A percentile compares a stretch with the other conserved stretches of the same genome.
Evolutionary conservation across 2,113 vertebrate species (phyloP).

Genomic region (Mastomys coucha): DNA sequence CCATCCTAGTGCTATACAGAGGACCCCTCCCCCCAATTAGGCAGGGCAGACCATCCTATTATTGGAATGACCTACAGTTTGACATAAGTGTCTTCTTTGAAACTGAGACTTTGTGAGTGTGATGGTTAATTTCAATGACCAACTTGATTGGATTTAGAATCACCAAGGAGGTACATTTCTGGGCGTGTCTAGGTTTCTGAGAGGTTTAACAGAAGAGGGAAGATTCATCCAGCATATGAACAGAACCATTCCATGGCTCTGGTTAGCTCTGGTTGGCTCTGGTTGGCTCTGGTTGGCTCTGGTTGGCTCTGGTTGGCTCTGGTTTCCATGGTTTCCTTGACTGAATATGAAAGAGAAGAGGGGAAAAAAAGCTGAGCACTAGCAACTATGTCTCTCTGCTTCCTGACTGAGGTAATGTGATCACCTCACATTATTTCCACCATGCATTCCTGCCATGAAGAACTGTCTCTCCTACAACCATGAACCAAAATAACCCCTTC

Average conservation of each 20-base stretch:
- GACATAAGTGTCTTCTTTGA: not conserved
- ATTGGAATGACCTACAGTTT: not conserved
- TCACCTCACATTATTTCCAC: not conserved
- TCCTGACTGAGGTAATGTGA: not conserved
- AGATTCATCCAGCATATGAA: not conserved
- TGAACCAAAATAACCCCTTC: not conserved
- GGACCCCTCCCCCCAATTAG: not conserved
- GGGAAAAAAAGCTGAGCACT: not conserved
- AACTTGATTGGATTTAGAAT: not conserved
- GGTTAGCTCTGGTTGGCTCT: too few relatives aligned
- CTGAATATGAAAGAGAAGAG: not conserved
- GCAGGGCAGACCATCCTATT: not conserved
- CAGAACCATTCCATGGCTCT: not conserved
- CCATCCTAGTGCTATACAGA: not conserved
- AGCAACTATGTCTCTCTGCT: not conserved
- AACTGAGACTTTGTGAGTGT: not conserved
- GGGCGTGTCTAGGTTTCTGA: not conserved
- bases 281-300: too few relatives aligned
- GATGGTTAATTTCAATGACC: not conserved
- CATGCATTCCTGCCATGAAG: not conserved
- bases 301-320: too few relatives aligned
- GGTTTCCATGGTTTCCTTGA: not conserved
- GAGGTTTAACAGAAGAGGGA: not conserved
- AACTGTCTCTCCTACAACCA: not conserved
- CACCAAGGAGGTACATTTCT: not conserved